Conservation (phyloP, 1,140 invertebrate genomes). For the Belonocnema kinseyi region DNA sequence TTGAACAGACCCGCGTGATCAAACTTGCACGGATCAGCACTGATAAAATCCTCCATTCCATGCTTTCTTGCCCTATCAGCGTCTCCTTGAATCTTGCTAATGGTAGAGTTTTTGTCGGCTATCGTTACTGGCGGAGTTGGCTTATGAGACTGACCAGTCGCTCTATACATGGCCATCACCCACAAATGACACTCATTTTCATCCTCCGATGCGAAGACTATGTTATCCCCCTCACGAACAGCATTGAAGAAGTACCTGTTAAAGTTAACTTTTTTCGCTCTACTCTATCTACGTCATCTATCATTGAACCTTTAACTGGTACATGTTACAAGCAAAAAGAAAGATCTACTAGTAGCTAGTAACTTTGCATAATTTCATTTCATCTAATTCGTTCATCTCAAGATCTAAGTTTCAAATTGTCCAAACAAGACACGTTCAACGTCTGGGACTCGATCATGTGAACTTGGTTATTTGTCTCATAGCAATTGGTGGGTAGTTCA, state of each 20-base stretch:
- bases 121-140: conserved; percentile 93
- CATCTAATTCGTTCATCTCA: too few relatives aligned
- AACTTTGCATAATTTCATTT: too few relatives aligned
- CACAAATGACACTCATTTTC: conserved; percentile 98
- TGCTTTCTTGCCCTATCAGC: conserved; percentile 97
- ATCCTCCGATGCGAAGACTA: conserved; percentile 97
- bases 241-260: conserved; percentile 97
- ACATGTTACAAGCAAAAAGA: neutral
- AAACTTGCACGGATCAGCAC: conserved; percentile 97
- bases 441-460: too few relatives aligned
- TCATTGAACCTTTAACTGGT: conserved; percentile 20
- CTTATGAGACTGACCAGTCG: conserved; percentile 99
- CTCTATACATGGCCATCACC: conserved; percentile 99
- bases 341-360: neutral
- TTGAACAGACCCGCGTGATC: conserved; percentile 96
- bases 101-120: conserved; percentile 89
- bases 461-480: too few relatives aligned
- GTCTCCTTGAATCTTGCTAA: conserved; percentile 94
- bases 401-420: too few relatives aligned
- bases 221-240: conserved; percentile 97
- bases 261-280: conserved; percentile 32
- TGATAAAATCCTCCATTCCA: conserved; percentile 99
- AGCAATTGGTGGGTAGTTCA: too few relatives aligned
- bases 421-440: too few relatives aligned
- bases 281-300: conserved; percentile 27